These are phyloP conservation scores for Cardiocondyla obscurior DNA, from an alignment of 1,140 invertebrate genomes.

Conservation along the genomic window DNA sequence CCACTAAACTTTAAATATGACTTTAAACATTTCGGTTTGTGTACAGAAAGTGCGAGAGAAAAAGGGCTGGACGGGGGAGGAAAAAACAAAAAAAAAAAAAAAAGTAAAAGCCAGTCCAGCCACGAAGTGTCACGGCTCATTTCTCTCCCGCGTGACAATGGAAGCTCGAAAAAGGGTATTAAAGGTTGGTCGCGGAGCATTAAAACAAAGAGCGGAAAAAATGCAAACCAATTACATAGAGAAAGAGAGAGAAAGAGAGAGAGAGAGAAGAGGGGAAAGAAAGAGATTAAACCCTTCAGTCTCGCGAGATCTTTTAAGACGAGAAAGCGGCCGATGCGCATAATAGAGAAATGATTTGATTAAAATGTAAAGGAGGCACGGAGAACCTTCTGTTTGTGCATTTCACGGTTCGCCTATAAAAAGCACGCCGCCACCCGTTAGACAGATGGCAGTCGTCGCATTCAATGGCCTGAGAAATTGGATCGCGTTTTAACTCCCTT, in stretches of 20 bases:
- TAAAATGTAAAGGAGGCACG: conserved; percentile 83
- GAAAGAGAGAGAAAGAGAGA: neutral
- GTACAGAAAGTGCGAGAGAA: neutral
- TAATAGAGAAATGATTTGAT: conserved; percentile 84
- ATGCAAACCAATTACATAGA: conserved; percentile 2
- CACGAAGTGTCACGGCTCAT: conserved; percentile 51
- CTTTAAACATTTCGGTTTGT: neutral
- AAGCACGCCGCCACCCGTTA: conserved; percentile 79
- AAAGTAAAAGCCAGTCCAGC: conserved; percentile 19
- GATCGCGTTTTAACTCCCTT: conserved; percentile 85
- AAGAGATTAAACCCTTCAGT: conserved; percentile 76
- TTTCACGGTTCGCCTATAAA: conserved; percentile 84
- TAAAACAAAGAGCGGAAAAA: conserved; percentile 33
- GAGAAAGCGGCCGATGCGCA: conserved; percentile 71
- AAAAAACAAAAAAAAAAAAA: too few relatives aligned
- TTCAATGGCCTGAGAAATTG: conserved; percentile 85
- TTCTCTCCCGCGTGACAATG: conserved; percentile 39
- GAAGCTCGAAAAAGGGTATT: conserved; percentile 37
- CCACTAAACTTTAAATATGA: neutral
- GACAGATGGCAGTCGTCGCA: conserved; percentile 84
- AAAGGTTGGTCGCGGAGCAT: conserved; percentile 2
- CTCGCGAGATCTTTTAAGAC: conserved; percentile 68
- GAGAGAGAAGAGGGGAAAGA: neutral
- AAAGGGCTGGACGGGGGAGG: neutral
- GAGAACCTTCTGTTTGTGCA: conserved; percentile 84